phyloP scores from a whole-genome alignment of 2,888 invertebrate genomes.

The Lasioglossum malachurum region DNA sequence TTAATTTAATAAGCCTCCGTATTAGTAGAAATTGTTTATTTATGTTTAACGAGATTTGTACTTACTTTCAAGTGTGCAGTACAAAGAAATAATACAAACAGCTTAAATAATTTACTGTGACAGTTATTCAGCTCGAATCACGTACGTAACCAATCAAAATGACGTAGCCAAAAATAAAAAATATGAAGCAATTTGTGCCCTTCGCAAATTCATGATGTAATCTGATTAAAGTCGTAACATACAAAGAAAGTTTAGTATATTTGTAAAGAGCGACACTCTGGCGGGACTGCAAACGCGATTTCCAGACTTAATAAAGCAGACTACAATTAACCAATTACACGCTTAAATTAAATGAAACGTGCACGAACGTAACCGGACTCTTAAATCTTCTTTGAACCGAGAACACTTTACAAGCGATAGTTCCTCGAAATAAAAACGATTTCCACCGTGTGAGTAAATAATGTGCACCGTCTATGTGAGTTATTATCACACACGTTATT shows the following conservation, averaged over 20 bases:
- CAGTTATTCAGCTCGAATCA: too few species aligned
- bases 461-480: not conserved
- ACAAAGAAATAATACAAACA: not conserved
- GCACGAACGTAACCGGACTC: not conserved
- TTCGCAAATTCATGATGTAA: not conserved
- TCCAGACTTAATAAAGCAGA: constrained; percentile 26
- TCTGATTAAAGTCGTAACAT: not conserved
- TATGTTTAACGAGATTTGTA: too few species aligned
- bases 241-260: not conserved
- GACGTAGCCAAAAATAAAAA: not conserved
- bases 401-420: not conserved
- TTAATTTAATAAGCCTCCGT: not conserved
- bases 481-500: not conserved
- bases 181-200: not conserved
- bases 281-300: constrained; percentile 10
- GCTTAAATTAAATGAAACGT: constrained; percentile 43
- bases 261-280: not conserved
- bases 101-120: not conserved
- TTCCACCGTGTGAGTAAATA: not conserved
- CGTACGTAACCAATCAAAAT: not conserved
- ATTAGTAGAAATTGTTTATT: not conserved
- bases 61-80: not conserved
- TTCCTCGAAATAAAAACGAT: not conserved
- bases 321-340: constrained; percentile 43
- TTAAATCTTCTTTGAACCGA: constrained; percentile 21